Base-by-base conservation (phyloP, 1,140 invertebrate species). In the Thaumetopoea pityocampa region DNA sequence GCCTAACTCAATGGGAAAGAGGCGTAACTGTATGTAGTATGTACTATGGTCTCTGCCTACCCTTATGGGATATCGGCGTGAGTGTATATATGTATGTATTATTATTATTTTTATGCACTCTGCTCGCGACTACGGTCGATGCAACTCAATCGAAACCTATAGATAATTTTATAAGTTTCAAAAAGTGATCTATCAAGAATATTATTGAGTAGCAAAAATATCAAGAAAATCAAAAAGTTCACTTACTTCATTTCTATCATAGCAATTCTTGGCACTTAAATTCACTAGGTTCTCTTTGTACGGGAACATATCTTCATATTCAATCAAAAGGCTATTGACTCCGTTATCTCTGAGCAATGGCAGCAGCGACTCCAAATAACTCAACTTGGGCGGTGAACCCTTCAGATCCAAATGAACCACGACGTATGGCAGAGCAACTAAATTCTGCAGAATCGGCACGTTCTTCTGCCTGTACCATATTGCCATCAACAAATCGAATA, bases 221-320 rank as follows among this genome's bases (percentile, higher is more conserved):
- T 17, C 4, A 27, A 20, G 2, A 6, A 19, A 5, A 8, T 11
- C 4, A 34, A 1, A 34, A 12, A 9, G 40, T 9, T 10, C 18
- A 51, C 57, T 50, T 51, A 97, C 89, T 51, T 97, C 91, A 18
- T 85, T 69, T 54, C 78, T 86, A 0, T 88, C 89, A 67, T 98
- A 99, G 32, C 91, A 90, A 86, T 97, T 94, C 16, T 83, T 85
- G 2, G 95, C 92, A 1, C 89, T 86, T 4, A 97, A 79, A 30
- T 87, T 74, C 35, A 72, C 79, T 2, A 99, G 71, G 0, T 80
- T 70, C 0, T 91, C 94, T 11, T 84, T 86, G 77, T 93, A 99
- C 0, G 97, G 97, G 81, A 99, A 99, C 94, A 97, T 98, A 62
- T 99, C 98, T 85, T 99, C 98, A 86, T 98, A 99, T 79, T 99